Evolutionary conservation across 2,888 invertebrate species (phyloP).

Genomic region (Melolontha melolontha): DNA sequence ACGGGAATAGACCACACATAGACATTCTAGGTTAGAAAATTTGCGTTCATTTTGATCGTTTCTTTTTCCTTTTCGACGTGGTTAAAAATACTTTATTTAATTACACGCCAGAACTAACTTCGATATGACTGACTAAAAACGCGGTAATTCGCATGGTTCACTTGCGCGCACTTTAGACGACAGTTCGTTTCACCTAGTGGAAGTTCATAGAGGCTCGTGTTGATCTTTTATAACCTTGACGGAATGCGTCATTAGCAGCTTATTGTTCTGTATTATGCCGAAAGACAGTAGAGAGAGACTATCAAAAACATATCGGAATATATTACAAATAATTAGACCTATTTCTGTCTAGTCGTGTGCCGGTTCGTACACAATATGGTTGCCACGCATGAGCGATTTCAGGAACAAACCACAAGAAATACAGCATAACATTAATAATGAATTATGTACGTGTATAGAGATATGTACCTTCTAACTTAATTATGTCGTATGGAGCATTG

Average conservation of each 20-base stretch:
- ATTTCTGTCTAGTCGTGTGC: conserved; percentile 8
- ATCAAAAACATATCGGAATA: background rate
- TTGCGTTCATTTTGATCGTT: conserved; percentile 5
- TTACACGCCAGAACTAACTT: conserved; percentile 13
- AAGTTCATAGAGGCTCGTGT: too few species aligned
- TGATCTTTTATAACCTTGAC: too few species aligned
- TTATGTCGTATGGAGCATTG: too few species aligned
- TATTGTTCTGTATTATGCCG: too few species aligned
- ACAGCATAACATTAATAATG: background rate
- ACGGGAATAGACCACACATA: conserved; percentile 53
- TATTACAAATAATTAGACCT: conserved; percentile 15
- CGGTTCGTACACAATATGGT: background rate
- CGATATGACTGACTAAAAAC: too few species aligned
- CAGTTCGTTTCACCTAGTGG: too few species aligned
- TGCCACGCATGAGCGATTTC: background rate
- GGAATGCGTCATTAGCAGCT: too few species aligned
- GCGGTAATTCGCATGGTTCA: too few species aligned
- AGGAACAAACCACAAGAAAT: conserved; percentile 13
- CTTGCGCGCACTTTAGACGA: too few species aligned
- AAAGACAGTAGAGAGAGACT: too few species aligned
- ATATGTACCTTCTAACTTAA: too few species aligned
- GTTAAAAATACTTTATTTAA: conserved; percentile 32
- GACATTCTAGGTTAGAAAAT: conserved; percentile 46
- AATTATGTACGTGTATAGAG: too few species aligned
- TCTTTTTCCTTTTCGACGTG: background rate